Evolutionary conservation across 2,113 vertebrate species (phyloP).

Genomic region (cat (Felis catus)): DNA sequence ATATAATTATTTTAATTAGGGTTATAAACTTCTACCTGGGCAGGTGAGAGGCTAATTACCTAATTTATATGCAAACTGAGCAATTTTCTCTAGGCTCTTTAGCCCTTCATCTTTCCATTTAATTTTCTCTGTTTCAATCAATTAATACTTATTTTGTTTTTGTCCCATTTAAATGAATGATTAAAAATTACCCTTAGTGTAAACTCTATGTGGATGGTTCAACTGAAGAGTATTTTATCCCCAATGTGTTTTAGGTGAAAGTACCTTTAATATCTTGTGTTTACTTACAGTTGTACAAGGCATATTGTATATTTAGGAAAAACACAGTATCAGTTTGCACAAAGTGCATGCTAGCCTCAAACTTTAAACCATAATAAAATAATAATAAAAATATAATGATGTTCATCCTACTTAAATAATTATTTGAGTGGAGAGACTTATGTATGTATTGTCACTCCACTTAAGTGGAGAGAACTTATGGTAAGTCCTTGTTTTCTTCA

Average conservation of each 20-base stretch:
- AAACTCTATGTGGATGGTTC: neutral
- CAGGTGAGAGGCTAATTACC: conserved; percentile 84
- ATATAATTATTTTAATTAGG: conserved; percentile 86
- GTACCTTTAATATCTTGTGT: neutral
- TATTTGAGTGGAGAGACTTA: neutral
- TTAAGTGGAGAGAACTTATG: neutral
- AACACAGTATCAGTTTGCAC: neutral
- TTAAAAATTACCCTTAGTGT: neutral
- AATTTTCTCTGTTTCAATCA: conserved; percentile 72
- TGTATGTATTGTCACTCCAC: no score
- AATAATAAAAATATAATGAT: neutral
- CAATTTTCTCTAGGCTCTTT: conserved; percentile 80
- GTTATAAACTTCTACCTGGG: conserved; percentile 82
- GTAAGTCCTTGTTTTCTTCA: neutral
- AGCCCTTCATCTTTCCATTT: conserved; percentile 78
- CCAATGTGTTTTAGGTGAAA: neutral
- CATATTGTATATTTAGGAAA: neutral
- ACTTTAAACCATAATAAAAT: neutral
- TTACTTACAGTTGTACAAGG: neutral
- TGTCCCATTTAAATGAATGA: conserved; percentile 68
- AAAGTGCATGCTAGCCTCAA: neutral
- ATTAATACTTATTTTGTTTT: conserved; percentile 81
- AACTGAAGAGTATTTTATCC: neutral
- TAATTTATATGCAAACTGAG: conserved; percentile 85
- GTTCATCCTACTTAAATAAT: neutral